These are phyloP conservation scores for Lepeophtheirus salmonis DNA, from an alignment of 1,140 invertebrate genomes.

Conservation along the genomic window DNA sequence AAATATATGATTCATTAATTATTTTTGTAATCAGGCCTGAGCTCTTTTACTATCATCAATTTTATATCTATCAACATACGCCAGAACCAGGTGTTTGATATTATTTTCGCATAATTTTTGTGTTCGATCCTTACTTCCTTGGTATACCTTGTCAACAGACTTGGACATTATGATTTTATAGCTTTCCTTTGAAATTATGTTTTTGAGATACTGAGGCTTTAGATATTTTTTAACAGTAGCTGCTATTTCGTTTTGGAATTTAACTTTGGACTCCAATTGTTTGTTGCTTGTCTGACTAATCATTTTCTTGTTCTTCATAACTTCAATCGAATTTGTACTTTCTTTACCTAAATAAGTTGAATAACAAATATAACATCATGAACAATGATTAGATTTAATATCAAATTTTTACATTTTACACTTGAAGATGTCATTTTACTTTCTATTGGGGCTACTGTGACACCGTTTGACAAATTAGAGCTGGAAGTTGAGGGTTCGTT, in stretches of 20 bases:
- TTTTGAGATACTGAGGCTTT: neutral
- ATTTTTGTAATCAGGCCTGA: too few species aligned
- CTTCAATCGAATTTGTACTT: too few species aligned
- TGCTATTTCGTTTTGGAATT: neutral
- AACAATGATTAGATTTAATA: too few species aligned
- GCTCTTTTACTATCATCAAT: too few species aligned
- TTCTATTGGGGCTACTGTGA: too few species aligned
- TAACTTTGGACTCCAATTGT: neutral
- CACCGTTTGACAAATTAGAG: too few species aligned
- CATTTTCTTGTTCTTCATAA: neutral
- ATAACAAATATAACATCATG: too few species aligned
- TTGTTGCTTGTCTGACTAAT: neutral
- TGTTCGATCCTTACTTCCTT: neutral
- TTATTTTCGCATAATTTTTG: neutral
- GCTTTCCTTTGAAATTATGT: neutral
- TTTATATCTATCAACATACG: neutral
- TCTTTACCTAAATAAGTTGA: too few species aligned
- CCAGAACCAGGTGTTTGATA: neutral
- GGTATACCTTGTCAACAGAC: neutral
- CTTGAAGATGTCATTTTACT: too few species aligned
- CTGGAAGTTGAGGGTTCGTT: too few species aligned
- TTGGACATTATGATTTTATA: neutral
- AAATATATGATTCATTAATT: too few species aligned
- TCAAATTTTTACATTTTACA: too few species aligned
- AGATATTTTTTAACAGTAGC: neutral